phyloP scores from a whole-genome alignment of 1,140 invertebrate species.

The Brachionus sp. region DNA sequence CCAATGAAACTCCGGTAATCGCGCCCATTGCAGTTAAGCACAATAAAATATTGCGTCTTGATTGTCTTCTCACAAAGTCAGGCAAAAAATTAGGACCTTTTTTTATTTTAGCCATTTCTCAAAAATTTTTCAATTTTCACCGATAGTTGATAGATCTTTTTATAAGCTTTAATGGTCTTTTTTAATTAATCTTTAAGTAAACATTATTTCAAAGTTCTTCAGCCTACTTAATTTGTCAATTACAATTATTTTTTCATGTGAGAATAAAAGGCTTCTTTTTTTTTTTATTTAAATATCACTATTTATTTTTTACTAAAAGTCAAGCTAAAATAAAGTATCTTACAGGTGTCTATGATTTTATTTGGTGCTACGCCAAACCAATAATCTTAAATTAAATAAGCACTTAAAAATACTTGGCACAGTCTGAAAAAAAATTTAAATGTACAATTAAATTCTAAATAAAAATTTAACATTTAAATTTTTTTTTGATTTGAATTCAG shows the following conservation, averaged over 20 bases:
- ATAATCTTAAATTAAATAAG: background rate
- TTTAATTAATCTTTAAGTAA: background rate
- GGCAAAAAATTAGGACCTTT: background rate
- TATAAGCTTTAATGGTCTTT: background rate
- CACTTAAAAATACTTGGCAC: background rate
- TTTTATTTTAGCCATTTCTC: background rate
- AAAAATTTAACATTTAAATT: background rate
- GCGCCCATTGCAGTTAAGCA: constrained; percentile 55
- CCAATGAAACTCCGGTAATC: constrained; percentile 53
- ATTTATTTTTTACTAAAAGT: background rate
- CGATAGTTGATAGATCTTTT: background rate
- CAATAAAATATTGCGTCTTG: constrained; percentile 47
- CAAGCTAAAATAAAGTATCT: background rate
- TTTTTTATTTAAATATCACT: background rate
- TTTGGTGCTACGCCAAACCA: background rate
- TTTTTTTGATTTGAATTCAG: background rate
- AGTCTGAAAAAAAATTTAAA: background rate
- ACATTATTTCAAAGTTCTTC: background rate
- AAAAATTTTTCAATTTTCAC: background rate
- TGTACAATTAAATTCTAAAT: no score
- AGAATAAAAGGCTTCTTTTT: background rate
- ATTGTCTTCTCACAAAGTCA: background rate
- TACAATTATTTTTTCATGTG: background rate
- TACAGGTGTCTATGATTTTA: background rate
- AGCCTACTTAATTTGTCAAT: background rate